These are phyloP conservation scores for Phocoena phocoena DNA, from an alignment of 2,113 vertebrate species.

Conservation along the genomic window DNA sequence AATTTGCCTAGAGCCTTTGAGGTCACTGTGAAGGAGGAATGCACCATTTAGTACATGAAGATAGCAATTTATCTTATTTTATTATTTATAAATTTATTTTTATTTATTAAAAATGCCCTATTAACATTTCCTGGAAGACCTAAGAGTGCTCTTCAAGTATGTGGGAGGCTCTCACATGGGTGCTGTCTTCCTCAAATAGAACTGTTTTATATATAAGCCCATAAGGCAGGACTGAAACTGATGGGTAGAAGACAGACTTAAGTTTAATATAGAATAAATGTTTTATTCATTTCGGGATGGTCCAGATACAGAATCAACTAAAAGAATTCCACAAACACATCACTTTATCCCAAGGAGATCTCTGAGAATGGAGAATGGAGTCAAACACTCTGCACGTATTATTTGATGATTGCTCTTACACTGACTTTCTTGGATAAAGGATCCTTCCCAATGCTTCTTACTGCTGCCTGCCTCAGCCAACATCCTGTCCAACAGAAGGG, in stretches of 20 bases:
- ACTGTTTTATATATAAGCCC: neutral
- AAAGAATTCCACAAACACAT: neutral
- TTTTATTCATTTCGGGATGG: neutral
- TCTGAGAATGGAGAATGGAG: neutral
- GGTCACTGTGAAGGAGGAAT: neutral
- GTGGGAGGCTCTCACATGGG: neutral
- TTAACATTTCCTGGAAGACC: neutral
- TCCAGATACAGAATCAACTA: neutral
- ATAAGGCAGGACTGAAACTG: neutral
- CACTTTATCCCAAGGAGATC: conserved; percentile 21
- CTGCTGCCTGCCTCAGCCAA: conserved; percentile 44
- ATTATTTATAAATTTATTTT: neutral
- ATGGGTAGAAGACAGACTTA: neutral
- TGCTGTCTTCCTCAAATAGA: neutral
- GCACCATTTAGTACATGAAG: neutral
- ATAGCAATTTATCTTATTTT: neutral
- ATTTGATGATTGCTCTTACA: neutral
- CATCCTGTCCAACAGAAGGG: conserved; percentile 67
- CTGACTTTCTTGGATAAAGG: conserved; percentile 24
- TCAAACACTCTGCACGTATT: neutral
- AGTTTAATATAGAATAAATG: conserved; percentile 18
- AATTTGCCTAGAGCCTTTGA: neutral
- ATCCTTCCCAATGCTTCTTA: conserved; percentile 16
- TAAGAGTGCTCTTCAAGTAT: neutral
- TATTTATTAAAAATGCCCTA: neutral